Evolutionary conservation across 2,888 invertebrate genomes (phyloP).

Genomic region (Thymelicus sylvestris): DNA sequence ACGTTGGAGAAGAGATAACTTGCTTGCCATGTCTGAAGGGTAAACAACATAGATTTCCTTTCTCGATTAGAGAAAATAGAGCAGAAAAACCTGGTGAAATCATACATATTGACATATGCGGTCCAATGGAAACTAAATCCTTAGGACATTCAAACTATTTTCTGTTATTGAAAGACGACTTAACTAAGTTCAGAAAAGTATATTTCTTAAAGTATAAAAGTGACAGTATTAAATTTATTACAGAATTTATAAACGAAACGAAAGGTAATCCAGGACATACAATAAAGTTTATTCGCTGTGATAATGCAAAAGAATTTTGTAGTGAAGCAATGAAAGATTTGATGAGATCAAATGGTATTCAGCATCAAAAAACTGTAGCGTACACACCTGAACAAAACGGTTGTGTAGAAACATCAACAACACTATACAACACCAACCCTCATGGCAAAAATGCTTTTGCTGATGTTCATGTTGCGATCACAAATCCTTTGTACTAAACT

Average conservation of each 20-base stretch:
- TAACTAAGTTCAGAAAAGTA: constrained; percentile 8
- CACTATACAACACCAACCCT: too few relatives aligned
- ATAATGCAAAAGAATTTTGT: constrained; percentile 11
- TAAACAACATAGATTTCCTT: background rate
- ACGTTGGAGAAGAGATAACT: background rate
- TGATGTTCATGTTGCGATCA: too few relatives aligned
- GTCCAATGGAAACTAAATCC: constrained; percentile 19
- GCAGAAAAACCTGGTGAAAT: constrained; percentile 18
- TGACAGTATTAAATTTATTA: background rate
- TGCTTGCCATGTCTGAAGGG: background rate
- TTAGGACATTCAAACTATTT: constrained; percentile 22
- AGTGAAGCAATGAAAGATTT: constrained; percentile 1
- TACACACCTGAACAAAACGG: too few relatives aligned
- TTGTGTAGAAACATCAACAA: too few relatives aligned
- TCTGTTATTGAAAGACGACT: constrained; percentile 32
- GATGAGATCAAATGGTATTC: background rate
- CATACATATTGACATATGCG: constrained; percentile 27
- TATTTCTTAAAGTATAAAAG: constrained; percentile 9
- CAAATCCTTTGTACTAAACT: too few relatives aligned
- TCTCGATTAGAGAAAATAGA: background rate
- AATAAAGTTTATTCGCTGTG: constrained; percentile 6
- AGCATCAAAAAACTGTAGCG: background rate
- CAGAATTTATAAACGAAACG: background rate
- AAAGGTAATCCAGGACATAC: constrained; percentile 4
- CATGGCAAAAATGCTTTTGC: too few relatives aligned